A percentile compares a stretch with the other conserved stretches of the same genome.
These are phyloP conservation scores for Tetranychus cinnabarinus DNA, from an alignment of 1,140 invertebrate genomes.

Conservation along the genomic window DNA sequence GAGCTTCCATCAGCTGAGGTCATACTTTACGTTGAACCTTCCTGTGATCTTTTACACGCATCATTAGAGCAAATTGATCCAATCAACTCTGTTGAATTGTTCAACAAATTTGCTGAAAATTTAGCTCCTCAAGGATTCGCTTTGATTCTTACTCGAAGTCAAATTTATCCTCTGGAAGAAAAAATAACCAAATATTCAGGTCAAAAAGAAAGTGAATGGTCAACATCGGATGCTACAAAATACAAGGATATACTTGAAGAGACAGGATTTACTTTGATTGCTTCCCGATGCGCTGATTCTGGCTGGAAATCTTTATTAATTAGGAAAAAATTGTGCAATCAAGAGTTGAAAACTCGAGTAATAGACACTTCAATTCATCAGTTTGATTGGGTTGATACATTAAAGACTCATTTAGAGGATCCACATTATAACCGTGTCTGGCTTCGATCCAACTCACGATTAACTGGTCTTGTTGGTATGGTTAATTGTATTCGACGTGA, in stretches of 20 bases:
- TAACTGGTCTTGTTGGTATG: slow-evolving; percentile 55
- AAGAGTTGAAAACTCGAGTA: not conserved
- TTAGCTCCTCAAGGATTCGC: too few relatives aligned
- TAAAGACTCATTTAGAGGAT: slow-evolving; percentile 9
- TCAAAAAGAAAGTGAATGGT: not conserved
- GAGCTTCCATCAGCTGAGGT: too few relatives aligned
- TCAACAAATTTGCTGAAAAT: too few relatives aligned
- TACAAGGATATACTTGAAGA: not conserved
- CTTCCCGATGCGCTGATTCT: not conserved
- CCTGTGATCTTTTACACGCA: too few relatives aligned
- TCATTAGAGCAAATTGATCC: too few relatives aligned
- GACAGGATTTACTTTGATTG: not conserved
- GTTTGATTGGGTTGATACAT: slow-evolving; percentile 10
- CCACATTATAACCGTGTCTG: slow-evolving; percentile 25
- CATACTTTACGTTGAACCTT: too few relatives aligned
- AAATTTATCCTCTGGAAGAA: not conserved
- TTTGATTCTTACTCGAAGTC: too few relatives aligned
- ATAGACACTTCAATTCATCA: slow-evolving; percentile 11
- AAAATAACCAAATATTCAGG: not conserved
- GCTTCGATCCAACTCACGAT: slow-evolving; percentile 30
- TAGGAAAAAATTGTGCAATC: too few relatives aligned
- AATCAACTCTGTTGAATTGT: too few relatives aligned
- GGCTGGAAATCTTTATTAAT: too few relatives aligned
- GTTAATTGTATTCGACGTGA: slow-evolving; percentile 67
- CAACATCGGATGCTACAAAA: too few relatives aligned